Evolutionary conservation across 35 echinoderm and acorn worm genomes (phyloP), one percentile per base, ranked within the genome.

Genomic region (Apostichopus parvimensis): DNA sequence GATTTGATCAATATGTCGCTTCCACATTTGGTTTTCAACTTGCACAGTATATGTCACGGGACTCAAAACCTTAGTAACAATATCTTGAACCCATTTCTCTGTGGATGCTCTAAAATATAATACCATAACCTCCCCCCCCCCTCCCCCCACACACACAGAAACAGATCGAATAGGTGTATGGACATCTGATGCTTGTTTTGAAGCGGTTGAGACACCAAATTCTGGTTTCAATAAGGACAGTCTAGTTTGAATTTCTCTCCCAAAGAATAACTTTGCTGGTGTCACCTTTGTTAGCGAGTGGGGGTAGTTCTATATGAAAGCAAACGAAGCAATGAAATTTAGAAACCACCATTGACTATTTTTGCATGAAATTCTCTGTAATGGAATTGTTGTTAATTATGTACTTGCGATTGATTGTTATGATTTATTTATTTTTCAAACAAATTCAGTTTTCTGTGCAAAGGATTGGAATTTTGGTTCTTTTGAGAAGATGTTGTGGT

Each of bases 1-100:
- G 22, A 79, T 18, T 79, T 79, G 77, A 79, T 79, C 22, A 28
- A n/a, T 79, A 79, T 79, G 77, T 60, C 57, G 57, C 11, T 60
- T 60, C 57, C 57, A 60, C 3, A 26, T 17, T 11, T 77, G 8
- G 73, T 77, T 77, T 77, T 77, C 73, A 8, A 77, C 73, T 77
- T 77, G 73, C 6, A 77, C 73, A n/a, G 17, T 77, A 26, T 8
- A 77, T 77, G 73, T 77, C 73, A 77, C 73, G 6, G 8, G 73
- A 17, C 73, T 1, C 8, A 77, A 17, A 77, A 77, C 15, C 73
- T 17, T 77, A 7, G 73, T 77, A 77, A 77, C 17, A 77, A 28
- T 77, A 77, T 11, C 75, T 28, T 77, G 75, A 77, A 8, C 75
- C 75, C 75, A 77, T 77, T 6, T 77, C 0, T 8, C 75, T 77